Evolutionary conservation across 35 echinoderm and acorn worm species (phyloP).

Genomic region (Patiria miniata): DNA sequence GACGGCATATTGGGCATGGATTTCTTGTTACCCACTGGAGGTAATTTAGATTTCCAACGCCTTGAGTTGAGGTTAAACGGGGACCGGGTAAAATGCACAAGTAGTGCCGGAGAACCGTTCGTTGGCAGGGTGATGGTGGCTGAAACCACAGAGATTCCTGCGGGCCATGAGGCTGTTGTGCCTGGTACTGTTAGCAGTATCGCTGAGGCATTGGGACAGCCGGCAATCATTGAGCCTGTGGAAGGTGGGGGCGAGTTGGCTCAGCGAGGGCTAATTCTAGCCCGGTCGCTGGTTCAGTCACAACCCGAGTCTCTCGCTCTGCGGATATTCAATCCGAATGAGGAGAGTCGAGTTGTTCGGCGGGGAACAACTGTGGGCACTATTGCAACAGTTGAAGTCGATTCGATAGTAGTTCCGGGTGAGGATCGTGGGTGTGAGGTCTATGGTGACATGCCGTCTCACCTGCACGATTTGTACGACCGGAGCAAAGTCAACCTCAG

Average conservation of each 20-base stretch:
- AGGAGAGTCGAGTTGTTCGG: neutral
- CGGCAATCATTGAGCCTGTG: neutral
- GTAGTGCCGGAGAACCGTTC: neutral
- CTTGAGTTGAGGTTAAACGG: too few relatives aligned
- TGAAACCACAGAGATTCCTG: too few relatives aligned
- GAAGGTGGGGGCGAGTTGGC: too few relatives aligned
- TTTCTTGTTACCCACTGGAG: too few relatives aligned
- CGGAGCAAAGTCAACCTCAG: neutral
- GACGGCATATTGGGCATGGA: too few relatives aligned
- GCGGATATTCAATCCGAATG: neutral
- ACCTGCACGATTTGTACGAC: neutral
- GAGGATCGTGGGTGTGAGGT: too few relatives aligned
- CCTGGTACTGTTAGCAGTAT: neutral
- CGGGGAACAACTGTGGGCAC: neutral
- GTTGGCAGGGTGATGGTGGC: neutral
- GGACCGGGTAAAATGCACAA: too few relatives aligned
- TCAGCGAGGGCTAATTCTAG: too few relatives aligned
- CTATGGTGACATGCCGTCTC: neutral
- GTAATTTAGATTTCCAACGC: too few relatives aligned
- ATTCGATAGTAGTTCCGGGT: neutral
- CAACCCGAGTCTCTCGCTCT: neutral
- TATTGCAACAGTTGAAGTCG: too few relatives aligned
- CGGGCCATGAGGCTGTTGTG: constrained; percentile 20
- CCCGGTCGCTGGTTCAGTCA: too few relatives aligned
- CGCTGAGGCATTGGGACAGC: neutral